Base-by-base conservation (phyloP, 2,797 vertebrate genomes). In the Microctenopoma stevenorrisi region DNA sequence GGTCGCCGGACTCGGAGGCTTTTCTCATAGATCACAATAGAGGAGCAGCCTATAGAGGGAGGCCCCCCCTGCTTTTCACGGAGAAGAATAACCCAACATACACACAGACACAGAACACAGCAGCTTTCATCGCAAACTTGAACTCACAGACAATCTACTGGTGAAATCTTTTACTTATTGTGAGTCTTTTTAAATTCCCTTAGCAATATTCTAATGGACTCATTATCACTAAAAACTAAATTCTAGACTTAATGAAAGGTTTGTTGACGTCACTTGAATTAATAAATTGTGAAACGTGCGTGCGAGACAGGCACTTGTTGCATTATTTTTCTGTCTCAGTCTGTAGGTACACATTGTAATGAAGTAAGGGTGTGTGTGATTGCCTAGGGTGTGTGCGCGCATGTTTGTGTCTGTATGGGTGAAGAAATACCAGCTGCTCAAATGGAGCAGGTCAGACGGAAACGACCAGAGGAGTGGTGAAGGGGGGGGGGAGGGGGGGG, bases 21-120 rank as follows among this genome's bases (percentile, higher is more conserved):
- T 90, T 90, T 88, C 81, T 84, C 81, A 86, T 85, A 71, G 77
- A 79, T 79, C 73, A 92, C 91, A 93, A 91, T 86, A 77, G 81
- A 76, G 26, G 28, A 67, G 67, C 68, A 72, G 78, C 81, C 75
- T 79, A 86, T 81, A 82, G 85, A 87, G 58, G 75, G 90, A 87
- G 89, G 83, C 89, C 88, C 86, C 74, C 13, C 18, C n/a, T 37
- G 67, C 67, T 85, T 89, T 92, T 92, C 87, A 89, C 43, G 60
- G 50, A 75, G 54, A 79, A 85, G 76, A 90, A 85, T 79, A 72
- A 73, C 56, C 77, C 48, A 25, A 37, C 54, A 35, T 52, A 52
- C 35, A 53, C 54, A 70, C 51, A 65, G 9, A 55, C 35, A 76
- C 69, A 60, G 26, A 65, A 72, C 64, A 26, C 51, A 70, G 69